A percentile compares a stretch with the other conserved stretches of the same genome.
These are phyloP conservation scores for Xiphophorus hellerii DNA, from an alignment of 2,113 vertebrate species.

Conservation along the genomic window DNA sequence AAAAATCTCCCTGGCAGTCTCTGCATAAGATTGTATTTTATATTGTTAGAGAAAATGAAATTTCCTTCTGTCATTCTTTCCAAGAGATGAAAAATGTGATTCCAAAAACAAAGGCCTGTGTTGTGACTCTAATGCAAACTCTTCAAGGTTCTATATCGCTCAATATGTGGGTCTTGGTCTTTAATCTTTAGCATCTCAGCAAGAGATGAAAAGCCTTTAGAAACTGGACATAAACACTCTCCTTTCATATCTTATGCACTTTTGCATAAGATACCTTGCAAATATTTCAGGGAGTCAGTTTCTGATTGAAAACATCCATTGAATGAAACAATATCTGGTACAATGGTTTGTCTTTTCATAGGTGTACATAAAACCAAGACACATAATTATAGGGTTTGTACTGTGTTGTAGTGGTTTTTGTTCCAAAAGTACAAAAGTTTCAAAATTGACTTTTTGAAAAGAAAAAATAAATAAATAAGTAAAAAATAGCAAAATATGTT, in stretches of 20 bases:
- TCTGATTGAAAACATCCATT: not conserved
- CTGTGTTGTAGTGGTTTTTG: too few species aligned
- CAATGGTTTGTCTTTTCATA: not conserved
- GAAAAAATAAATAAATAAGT: too few species aligned
- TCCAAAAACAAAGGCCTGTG: conserved; percentile 4
- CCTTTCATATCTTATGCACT: not conserved
- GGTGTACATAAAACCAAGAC: not conserved
- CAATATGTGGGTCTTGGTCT: not conserved
- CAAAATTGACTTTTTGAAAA: too few species aligned
- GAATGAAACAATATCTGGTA: not conserved
- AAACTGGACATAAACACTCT: not conserved
- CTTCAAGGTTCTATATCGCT: not conserved
- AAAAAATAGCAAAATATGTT: too few species aligned
- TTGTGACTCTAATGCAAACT: not conserved
- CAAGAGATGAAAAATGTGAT: conserved; percentile 5
- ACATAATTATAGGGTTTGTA: not conserved
- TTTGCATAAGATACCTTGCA: not conserved
- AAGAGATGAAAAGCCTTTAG: not conserved
- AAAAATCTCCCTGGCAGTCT: not conserved
- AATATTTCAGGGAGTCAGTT: not conserved
- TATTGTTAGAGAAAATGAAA: conserved; percentile 32
- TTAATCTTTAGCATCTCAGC: not conserved
- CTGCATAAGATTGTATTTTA: conserved; percentile 32
- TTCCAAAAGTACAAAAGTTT: too few species aligned
- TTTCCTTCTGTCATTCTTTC: conserved; percentile 5